Conservation (phyloP, 2,113 vertebrate species). For the Porphyrio hochstetteri region DNA sequence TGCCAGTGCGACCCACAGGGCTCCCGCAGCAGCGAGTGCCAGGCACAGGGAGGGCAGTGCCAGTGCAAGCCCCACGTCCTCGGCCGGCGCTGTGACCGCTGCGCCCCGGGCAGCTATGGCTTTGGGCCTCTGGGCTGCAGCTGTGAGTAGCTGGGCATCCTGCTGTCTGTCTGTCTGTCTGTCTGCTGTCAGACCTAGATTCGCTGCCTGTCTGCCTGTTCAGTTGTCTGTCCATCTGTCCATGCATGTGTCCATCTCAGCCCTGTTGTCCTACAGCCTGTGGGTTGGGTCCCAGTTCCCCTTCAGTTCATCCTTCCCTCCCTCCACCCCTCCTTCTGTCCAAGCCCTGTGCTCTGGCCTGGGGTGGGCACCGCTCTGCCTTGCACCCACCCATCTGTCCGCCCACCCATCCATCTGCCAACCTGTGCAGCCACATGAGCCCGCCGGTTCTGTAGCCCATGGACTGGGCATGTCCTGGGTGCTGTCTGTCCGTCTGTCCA, state of each 20-base stretch:
- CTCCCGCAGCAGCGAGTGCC: conserved; percentile 82
- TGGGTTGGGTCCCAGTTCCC: background rate
- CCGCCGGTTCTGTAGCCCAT: accelerated
- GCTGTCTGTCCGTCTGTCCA: background rate
- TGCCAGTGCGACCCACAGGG: conserved; percentile 87
- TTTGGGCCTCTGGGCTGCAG: conserved; percentile 83
- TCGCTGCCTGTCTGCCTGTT: accelerated
- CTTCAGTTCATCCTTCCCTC: background rate
- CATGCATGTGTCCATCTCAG: accelerated
- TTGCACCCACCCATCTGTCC: background rate
- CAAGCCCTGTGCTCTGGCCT: background rate
- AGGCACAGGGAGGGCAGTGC: conserved; percentile 84
- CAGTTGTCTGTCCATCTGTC: background rate
- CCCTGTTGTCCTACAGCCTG: background rate
- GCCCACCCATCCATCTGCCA: accelerated
- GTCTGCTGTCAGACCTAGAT: background rate
- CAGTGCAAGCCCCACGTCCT: conserved; percentile 82
- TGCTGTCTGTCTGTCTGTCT: background rate
- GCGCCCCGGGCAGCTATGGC: conserved; percentile 80
- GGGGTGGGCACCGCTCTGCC: background rate
- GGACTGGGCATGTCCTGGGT: background rate
- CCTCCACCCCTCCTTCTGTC: background rate
- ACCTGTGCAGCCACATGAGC: background rate
- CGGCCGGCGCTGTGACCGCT: conserved; percentile 81
- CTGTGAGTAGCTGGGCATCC: conserved; percentile 69